Evolutionary conservation across 2,113 vertebrate genomes (phyloP).

Genomic region (Hippocampus barbouri): DNA sequence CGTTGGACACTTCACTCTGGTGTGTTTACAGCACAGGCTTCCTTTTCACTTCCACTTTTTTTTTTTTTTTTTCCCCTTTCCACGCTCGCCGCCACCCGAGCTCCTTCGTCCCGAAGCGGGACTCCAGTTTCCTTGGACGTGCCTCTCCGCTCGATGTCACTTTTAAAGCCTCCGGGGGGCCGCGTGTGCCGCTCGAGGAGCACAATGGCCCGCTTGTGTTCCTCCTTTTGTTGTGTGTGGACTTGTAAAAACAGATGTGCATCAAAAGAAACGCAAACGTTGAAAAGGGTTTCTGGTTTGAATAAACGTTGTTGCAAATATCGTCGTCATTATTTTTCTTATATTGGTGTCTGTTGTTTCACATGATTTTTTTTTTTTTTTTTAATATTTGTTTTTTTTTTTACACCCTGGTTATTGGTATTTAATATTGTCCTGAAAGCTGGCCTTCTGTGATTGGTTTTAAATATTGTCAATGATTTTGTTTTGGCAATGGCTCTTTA

Average conservation of each 20-base stretch:
- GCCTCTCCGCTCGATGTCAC: slow-evolving; percentile 56
- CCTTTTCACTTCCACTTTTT: slow-evolving; percentile 13
- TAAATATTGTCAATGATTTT: too few relatives aligned
- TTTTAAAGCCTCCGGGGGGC: slow-evolving; percentile 26
- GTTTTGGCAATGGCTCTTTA: background rate
- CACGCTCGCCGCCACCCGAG: slow-evolving; percentile 3
- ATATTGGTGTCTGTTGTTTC: too few relatives aligned
- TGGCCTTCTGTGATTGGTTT: too few relatives aligned
- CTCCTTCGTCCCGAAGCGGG: slow-evolving; percentile 11
- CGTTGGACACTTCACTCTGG: slow-evolving; percentile 17
- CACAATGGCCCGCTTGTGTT: slow-evolving; percentile 51
- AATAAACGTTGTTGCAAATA: slow-evolving; percentile 52
- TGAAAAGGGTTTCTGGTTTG: slow-evolving; percentile 50
- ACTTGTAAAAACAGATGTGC: slow-evolving; percentile 45
- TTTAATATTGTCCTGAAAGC: too few relatives aligned
- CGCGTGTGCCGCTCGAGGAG: slow-evolving; percentile 6
- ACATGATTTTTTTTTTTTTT: too few relatives aligned
- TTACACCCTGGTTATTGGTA: too few relatives aligned
- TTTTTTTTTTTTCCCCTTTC: slow-evolving; percentile 32
- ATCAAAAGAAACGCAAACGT: slow-evolving; percentile 25
- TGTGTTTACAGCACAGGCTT: background rate
- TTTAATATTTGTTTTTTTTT: too few relatives aligned
- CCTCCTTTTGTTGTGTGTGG: slow-evolving; percentile 30
- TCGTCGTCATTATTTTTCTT: background rate
- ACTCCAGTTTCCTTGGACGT: slow-evolving; percentile 55